Conservation (phyloP, 2,797 vertebrate species). For the Nannoperca australis region DNA sequence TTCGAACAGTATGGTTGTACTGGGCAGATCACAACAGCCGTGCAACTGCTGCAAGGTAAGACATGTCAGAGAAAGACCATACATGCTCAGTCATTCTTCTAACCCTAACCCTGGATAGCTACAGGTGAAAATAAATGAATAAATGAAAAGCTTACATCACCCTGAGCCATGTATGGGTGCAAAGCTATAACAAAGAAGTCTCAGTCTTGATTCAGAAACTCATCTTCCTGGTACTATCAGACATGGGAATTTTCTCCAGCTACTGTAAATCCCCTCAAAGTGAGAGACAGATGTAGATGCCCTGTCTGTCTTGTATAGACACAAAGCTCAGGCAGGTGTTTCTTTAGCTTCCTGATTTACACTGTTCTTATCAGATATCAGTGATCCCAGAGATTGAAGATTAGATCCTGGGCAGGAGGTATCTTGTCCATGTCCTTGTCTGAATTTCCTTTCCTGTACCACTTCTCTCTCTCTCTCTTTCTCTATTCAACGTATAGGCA, state of each 20-base stretch:
- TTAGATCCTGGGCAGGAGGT: conserved; percentile 69
- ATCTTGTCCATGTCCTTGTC: conserved; percentile 76
- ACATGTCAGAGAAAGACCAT: conserved; percentile 15
- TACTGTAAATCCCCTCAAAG: conserved; percentile 60
- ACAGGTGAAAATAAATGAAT: conserved; percentile 33
- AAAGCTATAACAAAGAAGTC: conserved; percentile 12
- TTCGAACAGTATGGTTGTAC: neutral
- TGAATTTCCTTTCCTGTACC: conserved; percentile 44
- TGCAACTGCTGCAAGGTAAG: conserved; percentile 1
- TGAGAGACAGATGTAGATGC: conserved; percentile 62
- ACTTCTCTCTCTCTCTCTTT: conserved; percentile 44
- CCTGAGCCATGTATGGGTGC: neutral
- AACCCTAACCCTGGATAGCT: neutral
- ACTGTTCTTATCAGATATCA: conserved; percentile 79
- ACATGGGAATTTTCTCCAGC: conserved; percentile 37
- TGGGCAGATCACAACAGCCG: neutral
- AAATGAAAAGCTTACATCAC: conserved; percentile 1
- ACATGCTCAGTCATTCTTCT: conserved; percentile 5
- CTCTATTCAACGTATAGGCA: conserved; percentile 59
- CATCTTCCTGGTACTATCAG: conserved; percentile 30
- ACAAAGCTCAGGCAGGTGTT: conserved; percentile 60
- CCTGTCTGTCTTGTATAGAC: conserved; percentile 63
- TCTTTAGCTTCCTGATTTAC: conserved; percentile 76
- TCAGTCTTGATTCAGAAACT: conserved; percentile 32
- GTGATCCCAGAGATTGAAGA: conserved; percentile 76